Evolutionary conservation across 2,888 invertebrate genomes (phyloP).

Genomic region (Abscondita cerata): DNA sequence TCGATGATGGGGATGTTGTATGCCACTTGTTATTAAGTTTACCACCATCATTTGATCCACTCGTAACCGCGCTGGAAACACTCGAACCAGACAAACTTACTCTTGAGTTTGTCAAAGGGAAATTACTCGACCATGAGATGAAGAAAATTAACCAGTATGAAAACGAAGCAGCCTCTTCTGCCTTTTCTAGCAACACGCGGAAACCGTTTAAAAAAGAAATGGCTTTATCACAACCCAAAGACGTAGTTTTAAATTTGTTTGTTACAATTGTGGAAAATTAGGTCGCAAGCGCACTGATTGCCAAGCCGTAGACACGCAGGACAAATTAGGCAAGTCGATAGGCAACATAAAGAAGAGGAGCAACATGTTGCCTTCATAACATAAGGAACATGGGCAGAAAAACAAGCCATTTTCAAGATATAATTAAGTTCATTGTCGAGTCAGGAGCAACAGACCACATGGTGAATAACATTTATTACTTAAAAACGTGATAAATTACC

Average conservation of each 20-base stretch:
- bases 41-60: conserved; percentile 35
- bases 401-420: neutral
- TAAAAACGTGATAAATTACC: conserved; percentile 22
- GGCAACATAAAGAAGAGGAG: neutral
- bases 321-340: neutral
- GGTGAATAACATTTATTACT: conserved; percentile 1
- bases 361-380: conserved; percentile 1
- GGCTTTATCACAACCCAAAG: conserved; percentile 3
- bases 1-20: conserved; percentile 52
- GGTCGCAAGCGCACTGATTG: conserved; percentile 48
- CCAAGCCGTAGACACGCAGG: conserved; percentile 39
- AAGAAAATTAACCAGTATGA: conserved; percentile 3
- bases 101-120: conserved; percentile 35
- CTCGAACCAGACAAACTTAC: conserved; percentile 34
- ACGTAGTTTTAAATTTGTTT: conserved; percentile 32
- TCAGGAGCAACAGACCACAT: conserved; percentile 25
- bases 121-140: conserved; percentile 36
- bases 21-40: conserved; percentile 41
- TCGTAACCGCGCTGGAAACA: conserved; percentile 41
- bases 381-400: neutral
- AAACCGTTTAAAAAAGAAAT: too few relatives aligned
- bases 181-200: neutral
- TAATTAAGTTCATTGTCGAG: conserved; percentile 14
- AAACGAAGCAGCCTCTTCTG: neutral
- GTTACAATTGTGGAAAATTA: conserved; percentile 47